Evolutionary conservation across 92 coral and sea anemone species (phyloP).

Genomic region (Chrysogorgia sp.): DNA sequence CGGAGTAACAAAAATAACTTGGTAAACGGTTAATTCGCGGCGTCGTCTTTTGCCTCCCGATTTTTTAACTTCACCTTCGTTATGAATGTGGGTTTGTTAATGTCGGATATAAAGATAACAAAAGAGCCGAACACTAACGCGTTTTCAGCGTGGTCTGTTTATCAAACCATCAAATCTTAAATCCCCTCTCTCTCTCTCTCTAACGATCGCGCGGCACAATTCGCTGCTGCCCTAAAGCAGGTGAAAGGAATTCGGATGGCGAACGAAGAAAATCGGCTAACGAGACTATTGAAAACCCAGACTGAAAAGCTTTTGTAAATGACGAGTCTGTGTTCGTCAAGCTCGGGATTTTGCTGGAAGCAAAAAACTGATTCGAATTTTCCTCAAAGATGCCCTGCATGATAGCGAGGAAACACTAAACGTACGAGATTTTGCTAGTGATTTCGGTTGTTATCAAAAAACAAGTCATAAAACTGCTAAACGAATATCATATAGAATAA

Average conservation of each 20-base stretch:
- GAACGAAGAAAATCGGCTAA: not conserved
- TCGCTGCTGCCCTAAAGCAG: not conserved
- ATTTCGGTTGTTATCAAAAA: too few relatives aligned
- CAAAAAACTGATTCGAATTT: not conserved
- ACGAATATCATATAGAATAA: too few relatives aligned
- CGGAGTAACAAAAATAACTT: not conserved
- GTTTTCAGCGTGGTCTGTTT: not conserved
- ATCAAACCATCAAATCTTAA: not conserved
- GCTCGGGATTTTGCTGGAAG: not conserved
- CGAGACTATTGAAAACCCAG: constrained; percentile 5
- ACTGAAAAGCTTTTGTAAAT: not conserved
- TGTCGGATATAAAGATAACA: not conserved
- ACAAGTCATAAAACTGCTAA: too few relatives aligned
- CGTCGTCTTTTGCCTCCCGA: not conserved
- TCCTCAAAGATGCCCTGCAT: too few relatives aligned
- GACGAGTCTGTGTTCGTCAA: not conserved
- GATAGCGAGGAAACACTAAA: too few relatives aligned
- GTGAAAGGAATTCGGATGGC: not conserved
- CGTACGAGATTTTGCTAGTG: too few relatives aligned
- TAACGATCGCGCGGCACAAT: not conserved
- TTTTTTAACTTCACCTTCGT: not conserved
- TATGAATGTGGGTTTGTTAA: not conserved
- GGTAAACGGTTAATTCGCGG: not conserved
- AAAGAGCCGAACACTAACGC: not conserved
- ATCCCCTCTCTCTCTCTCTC: not conserved